These are phyloP conservation scores for Ariolimax columbianus DNA, from an alignment of 2,888 invertebrate genomes.

Conservation along the genomic window DNA sequence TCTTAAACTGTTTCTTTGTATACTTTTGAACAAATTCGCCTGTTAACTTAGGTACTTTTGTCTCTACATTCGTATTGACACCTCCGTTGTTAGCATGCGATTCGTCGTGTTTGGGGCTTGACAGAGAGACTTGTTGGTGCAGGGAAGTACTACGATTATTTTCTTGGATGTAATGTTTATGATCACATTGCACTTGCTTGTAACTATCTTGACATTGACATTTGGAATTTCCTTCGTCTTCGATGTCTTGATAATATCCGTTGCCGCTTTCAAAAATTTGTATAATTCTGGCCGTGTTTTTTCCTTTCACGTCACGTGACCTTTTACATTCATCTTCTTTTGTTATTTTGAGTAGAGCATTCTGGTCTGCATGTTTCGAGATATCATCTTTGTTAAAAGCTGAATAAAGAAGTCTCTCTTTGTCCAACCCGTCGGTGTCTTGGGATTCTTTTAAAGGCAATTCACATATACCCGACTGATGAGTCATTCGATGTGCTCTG, in stretches of 20 bases:
- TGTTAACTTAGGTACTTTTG: neutral
- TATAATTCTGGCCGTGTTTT: constrained; percentile 28
- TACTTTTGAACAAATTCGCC: neutral
- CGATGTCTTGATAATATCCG: neutral
- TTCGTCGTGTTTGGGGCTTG: neutral
- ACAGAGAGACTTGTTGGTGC: neutral
- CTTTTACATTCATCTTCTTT: neutral
- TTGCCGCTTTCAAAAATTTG: constrained; percentile 29
- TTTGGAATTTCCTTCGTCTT: neutral
- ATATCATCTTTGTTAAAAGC: neutral
- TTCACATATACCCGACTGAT: neutral
- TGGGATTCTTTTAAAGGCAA: neutral
- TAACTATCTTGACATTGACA: neutral
- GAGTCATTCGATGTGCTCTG: neutral
- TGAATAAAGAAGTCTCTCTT: no score
- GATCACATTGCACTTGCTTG: no score
- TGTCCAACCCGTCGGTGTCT: neutral
- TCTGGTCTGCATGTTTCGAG: neutral
- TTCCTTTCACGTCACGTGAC: constrained; percentile 21
- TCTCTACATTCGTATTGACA: neutral
- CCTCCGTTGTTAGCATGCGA: neutral
- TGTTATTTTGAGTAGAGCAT: no score
- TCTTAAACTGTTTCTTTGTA: neutral
- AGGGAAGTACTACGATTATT: no score
- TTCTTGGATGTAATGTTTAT: neutral